Evolutionary conservation across 2,113 vertebrate species (phyloP).

Genomic region (Mirounga angustirostris): DNA sequence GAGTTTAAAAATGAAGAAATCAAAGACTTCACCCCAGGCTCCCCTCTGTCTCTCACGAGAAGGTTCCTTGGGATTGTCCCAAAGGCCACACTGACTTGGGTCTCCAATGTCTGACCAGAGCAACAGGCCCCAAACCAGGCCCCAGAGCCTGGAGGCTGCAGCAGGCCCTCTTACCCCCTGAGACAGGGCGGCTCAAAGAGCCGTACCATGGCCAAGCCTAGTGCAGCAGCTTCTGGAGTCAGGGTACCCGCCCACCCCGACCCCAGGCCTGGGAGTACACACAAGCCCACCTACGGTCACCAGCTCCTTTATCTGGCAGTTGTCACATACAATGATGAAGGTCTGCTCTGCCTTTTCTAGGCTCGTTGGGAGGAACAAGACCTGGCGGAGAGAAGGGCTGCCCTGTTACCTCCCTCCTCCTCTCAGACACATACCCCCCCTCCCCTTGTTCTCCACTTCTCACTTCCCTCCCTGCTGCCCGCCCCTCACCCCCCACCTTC

Average conservation of each 20-base stretch:
- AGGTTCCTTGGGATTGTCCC: not conserved
- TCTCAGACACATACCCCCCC: not conserved
- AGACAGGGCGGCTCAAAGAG: not conserved
- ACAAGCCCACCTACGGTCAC: constrained; percentile 90
- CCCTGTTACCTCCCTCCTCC: not conserved
- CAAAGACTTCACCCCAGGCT: not conserved
- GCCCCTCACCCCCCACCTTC: not conserved
- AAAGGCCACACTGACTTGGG: not conserved
- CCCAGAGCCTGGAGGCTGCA: not conserved
- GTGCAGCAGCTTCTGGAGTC: not conserved
- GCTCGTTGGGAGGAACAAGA: constrained; percentile 92
- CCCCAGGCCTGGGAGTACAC: rapidly evolving
- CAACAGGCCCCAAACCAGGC: not conserved
- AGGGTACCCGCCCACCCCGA: not conserved
- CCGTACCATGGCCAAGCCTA: rapidly evolving
- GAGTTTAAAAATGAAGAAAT: not conserved
- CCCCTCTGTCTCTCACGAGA: not conserved
- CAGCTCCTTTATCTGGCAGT: constrained; percentile 92
- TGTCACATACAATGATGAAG: constrained; percentile 93
- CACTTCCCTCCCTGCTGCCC: rapidly evolving
- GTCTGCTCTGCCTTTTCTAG: constrained; percentile 85
- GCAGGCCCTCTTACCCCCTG: not conserved
- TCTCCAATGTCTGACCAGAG: not conserved
- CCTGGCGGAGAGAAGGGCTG: constrained; percentile 84
- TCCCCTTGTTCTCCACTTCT: too few relatives aligned